Evolutionary conservation across 2,113 vertebrate species (phyloP).

Genomic region (Mesocricetus auratus): DNA sequence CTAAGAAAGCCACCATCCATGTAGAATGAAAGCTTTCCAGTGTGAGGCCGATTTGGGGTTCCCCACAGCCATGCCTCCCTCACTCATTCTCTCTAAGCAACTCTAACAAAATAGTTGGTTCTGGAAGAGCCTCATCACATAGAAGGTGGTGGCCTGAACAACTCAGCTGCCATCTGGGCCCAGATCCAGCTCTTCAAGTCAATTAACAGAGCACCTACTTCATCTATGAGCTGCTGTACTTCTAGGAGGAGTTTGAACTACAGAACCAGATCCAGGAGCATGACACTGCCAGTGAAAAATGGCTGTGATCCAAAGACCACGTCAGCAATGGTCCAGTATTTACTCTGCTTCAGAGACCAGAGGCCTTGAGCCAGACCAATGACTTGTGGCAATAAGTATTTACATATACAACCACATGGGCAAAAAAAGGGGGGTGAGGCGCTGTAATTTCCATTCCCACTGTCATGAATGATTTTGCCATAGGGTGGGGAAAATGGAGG

Average conservation of each 20-base stretch:
- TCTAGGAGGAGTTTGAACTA: not conserved
- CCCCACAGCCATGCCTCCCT: no score
- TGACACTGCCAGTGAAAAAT: not conserved
- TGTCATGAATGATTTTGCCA: not conserved
- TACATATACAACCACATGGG: not conserved
- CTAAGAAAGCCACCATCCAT: not conserved
- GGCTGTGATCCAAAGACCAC: not conserved
- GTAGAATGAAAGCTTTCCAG: not conserved
- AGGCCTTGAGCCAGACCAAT: not conserved
- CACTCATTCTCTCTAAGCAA: not conserved
- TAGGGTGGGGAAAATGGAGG: not conserved
- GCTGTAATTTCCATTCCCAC: not conserved
- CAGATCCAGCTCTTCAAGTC: not conserved
- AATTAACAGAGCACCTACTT: not conserved
- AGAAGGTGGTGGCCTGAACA: not conserved
- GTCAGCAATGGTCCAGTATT: not conserved
- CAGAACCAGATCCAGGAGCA: not conserved
- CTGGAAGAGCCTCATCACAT: not conserved
- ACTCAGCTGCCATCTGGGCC: not conserved
- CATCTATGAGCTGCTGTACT: no score
- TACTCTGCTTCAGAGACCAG: not conserved
- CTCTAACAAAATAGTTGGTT: not conserved
- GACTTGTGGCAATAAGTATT: not conserved
- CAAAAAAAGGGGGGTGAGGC: not conserved
- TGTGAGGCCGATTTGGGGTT: no score